phyloP scores from a whole-genome alignment of 2,888 invertebrate species.

The Biston betularia region DNA sequence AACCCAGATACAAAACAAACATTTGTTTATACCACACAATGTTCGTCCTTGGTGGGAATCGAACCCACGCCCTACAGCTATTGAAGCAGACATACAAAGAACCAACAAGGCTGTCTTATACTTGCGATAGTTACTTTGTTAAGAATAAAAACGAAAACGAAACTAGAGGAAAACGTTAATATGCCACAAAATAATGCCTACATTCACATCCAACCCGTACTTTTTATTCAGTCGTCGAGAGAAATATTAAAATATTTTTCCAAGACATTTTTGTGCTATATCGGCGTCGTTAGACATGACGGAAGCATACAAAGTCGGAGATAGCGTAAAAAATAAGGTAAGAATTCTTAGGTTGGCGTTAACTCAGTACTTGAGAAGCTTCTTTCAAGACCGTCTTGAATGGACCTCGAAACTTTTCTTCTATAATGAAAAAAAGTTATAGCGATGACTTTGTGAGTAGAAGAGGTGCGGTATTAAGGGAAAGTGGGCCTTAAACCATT shows the following conservation, averaged over 20 bases:
- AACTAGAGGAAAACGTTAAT: not conserved
- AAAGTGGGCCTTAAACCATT: constrained; percentile 5
- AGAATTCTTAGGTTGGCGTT: constrained; percentile 28
- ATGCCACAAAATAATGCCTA: constrained; percentile 28
- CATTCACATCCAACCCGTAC: constrained; percentile 35
- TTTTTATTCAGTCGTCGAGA: constrained; percentile 19
- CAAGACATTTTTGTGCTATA: constrained; percentile 24
- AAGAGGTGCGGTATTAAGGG: constrained; percentile 9
- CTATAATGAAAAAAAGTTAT: constrained; percentile 31
- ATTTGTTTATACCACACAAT: too few species aligned
- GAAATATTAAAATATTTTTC: constrained; percentile 30
- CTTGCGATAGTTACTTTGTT: too few species aligned
- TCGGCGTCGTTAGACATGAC: constrained; percentile 32
- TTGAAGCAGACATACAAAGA: too few species aligned
- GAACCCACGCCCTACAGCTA: too few species aligned
- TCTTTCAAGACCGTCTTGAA: constrained; percentile 28
- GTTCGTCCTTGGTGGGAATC: too few species aligned
- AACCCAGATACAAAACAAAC: too few species aligned
- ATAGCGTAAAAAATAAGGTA: constrained; percentile 35
- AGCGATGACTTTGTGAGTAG: constrained; percentile 20
- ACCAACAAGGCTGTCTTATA: too few species aligned
- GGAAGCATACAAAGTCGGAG: constrained; percentile 34
- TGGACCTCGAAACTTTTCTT: constrained; percentile 28
- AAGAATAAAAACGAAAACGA: too few species aligned
- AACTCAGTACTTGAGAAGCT: constrained; percentile 23